Evolutionary conservation across 30 jellyfish, hydroid and myxozoan genomes (phyloP), one percentile per base, ranked within the genome.

Genomic region (Aurelia sp.): DNA sequence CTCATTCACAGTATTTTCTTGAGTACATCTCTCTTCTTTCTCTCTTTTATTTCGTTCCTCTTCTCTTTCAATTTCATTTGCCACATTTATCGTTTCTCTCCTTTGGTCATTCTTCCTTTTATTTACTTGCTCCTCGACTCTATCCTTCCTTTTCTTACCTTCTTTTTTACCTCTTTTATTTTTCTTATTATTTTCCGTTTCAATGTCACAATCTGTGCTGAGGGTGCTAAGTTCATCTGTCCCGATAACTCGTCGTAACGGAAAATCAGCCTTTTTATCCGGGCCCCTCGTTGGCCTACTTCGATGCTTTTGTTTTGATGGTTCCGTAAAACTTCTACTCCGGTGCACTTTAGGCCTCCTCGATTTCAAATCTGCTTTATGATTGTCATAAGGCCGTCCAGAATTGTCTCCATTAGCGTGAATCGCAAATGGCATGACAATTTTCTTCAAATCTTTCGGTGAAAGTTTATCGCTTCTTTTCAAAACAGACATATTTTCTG

Each of bases 161-260:
- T 9, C 41, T 53, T 4, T 57, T 3, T 60, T 63, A 40, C 65
- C 63, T 15, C 7, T 30, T 17, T 61, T 60, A 9, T 62, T 59
- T 20, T 21, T 57, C 31, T 33, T 50, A 9, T 27, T 74, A 9
- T 30, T 30, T 22, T 51, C 60, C 6, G 23, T 55, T 52, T 52
- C 60, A 13, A 18, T 21, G n/a, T 47, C 16, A 13, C 18, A 31
- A 41, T 76, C 87, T 0, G 55, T 44, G 55, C 55, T 44, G 15
- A 44, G 55, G 15, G 55, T 44, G 55, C 90, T 60, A 20, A 80
- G 83, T 63, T 80, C 90, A 13, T 66, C 90, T 22, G 82, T 69
- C n/a, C 76, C 90, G 59, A 80, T 80, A 9, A 69, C 90, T 52
- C 90, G 90, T 18, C 90, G 67, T 22, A 80, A 51, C 4, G 90